These are phyloP conservation scores for Paragorgia papillata DNA, from an alignment of 92 coral and sea anemone species.

Conservation along the genomic window DNA sequence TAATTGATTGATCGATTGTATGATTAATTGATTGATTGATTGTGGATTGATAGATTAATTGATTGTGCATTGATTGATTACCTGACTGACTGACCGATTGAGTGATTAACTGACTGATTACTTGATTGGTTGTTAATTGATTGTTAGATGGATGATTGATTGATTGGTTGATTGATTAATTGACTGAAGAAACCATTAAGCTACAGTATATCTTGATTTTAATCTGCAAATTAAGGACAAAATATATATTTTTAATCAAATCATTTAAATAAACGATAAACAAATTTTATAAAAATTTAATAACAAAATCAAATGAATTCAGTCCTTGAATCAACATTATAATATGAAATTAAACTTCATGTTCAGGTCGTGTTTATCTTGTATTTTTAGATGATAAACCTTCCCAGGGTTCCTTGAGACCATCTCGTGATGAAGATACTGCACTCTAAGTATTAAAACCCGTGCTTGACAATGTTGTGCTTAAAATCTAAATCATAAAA, in stretches of 20 bases:
- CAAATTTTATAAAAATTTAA: too few relatives aligned
- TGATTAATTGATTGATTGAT: too few relatives aligned
- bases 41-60: not conserved
- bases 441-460: constrained; percentile 6
- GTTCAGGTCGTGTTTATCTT: not conserved
- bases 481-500: too few relatives aligned
- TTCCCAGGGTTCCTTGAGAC: constrained; percentile 15
- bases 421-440: constrained; percentile 14
- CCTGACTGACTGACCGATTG: too few relatives aligned
- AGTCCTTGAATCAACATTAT: not conserved
- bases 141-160: too few relatives aligned
- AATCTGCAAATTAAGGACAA: too few relatives aligned
- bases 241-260: too few relatives aligned
- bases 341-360: not conserved
- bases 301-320: not conserved
- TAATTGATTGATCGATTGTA: not conserved
- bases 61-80: constrained; percentile 6
- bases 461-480: not conserved
- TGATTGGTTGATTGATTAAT: too few relatives aligned
- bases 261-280: too few relatives aligned
- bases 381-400: constrained; percentile 20
- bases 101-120: not conserved
- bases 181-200: too few relatives aligned
- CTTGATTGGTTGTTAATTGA: too few relatives aligned
- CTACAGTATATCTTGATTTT: too few relatives aligned